Percentiles rank a stretch among this genome's conserved stretches.
phyloP scores from a whole-genome alignment of 1,140 invertebrate genomes.

The Sogatella furcifera region DNA sequence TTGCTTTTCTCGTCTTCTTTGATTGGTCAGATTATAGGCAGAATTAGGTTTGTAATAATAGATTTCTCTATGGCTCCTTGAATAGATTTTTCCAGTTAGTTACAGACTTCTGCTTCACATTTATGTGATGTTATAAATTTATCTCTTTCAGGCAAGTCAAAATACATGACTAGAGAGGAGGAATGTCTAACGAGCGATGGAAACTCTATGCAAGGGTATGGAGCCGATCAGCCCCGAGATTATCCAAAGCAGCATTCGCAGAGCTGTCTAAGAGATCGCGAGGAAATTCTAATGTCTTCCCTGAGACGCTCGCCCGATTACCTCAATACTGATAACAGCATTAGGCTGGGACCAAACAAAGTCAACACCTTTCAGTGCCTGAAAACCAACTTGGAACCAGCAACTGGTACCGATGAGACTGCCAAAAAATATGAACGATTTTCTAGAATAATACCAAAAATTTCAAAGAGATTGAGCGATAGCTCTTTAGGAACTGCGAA shows the following conservation, averaged over 20 bases:
- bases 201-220: neutral
- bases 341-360: conserved; percentile 6
- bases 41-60: too few relatives aligned
- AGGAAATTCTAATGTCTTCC: conserved; percentile 11
- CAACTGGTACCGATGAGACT: neutral
- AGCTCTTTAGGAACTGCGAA: neutral
- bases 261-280: conserved; percentile 2
- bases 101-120: too few relatives aligned
- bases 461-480: neutral
- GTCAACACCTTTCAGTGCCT: conserved; percentile 8
- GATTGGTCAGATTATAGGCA: too few relatives aligned
- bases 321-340: neutral
- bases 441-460: neutral
- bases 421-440: neutral
- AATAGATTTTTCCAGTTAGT: too few relatives aligned
- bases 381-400: neutral
- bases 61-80: too few relatives aligned
- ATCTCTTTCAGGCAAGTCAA: neutral
- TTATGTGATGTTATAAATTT: too few relatives aligned
- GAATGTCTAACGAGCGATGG: conserved; percentile 1
- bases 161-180: conserved; percentile 10
- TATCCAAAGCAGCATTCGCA: neutral
- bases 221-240: neutral
- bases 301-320: conserved; percentile 1
- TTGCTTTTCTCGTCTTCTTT: too few relatives aligned